Conservation (phyloP, 1,140 invertebrate species). For the Tetramorium simillimum region DNA sequence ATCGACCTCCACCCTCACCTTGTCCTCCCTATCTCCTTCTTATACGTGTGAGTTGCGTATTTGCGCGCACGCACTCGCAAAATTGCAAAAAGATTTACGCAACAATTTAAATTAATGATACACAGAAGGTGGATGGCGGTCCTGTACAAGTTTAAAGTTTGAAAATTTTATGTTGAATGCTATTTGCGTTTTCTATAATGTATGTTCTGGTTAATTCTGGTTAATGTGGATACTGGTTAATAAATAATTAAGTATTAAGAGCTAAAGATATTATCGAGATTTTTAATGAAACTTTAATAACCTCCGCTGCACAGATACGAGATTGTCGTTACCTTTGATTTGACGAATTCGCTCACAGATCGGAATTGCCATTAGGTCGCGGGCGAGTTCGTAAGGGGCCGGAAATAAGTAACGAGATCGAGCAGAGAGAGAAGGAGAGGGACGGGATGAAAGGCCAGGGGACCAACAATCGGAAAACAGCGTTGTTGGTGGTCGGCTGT, state of each 20-base stretch:
- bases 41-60: constrained; percentile 27
- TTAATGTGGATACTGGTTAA: neutral
- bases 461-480: constrained; percentile 79
- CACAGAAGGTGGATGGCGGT: neutral
- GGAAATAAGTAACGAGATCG: constrained; percentile 48
- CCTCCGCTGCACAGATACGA: neutral
- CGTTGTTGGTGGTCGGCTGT: constrained; percentile 71
- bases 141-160: neutral
- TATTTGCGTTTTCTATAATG: neutral
- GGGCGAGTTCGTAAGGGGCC: neutral
- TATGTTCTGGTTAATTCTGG: neutral
- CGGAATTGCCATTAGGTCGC: constrained; percentile 31
- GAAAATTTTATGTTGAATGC: neutral
- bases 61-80: constrained; percentile 22
- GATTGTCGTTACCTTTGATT: neutral
- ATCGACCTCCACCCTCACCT: constrained; percentile 32
- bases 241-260: neutral
- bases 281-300: neutral
- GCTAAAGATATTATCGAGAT: neutral
- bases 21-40: neutral
- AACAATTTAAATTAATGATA: constrained; percentile 58
- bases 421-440: neutral
- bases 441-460: constrained; percentile 68
- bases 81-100: constrained; percentile 44
- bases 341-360: constrained; percentile 1